Evolutionary conservation across 1,140 invertebrate species (phyloP).

Genomic region (Lepidurus apus): DNA sequence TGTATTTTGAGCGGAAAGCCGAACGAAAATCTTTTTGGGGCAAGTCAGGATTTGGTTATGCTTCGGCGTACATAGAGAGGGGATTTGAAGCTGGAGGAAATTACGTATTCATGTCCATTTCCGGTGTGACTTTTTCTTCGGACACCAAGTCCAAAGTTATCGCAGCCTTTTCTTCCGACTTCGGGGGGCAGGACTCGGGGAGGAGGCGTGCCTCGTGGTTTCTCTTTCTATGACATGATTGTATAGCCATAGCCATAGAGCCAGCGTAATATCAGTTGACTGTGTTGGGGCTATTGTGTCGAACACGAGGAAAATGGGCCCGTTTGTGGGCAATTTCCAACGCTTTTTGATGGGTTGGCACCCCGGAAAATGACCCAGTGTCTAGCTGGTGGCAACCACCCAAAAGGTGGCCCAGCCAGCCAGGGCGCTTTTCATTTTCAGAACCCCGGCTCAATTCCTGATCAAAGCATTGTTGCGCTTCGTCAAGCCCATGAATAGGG

Average conservation of each 20-base stretch:
- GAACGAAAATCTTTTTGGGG: too few species aligned
- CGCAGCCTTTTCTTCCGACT: conserved; percentile 1
- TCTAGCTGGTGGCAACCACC: neutral
- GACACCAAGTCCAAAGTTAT: neutral
- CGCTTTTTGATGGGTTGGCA: conserved; percentile 14
- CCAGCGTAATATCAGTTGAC: conserved; percentile 1
- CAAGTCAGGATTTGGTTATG: too few species aligned
- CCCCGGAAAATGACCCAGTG: conserved; percentile 8
- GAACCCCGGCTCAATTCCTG: conserved; percentile 8
- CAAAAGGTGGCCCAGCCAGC: neutral
- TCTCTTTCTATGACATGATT: conserved; percentile 7
- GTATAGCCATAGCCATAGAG: neutral
- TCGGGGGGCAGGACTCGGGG: neutral
- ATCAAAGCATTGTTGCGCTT: conserved; percentile 21
- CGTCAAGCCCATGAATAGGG: conserved; percentile 5
- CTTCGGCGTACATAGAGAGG: too few species aligned
- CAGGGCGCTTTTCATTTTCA: conserved; percentile 1
- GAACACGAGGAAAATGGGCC: conserved; percentile 12
- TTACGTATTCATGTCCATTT: neutral
- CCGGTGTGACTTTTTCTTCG: neutral
- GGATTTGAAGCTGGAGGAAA: neutral
- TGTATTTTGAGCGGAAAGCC: too few species aligned
- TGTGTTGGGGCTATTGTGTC: neutral
- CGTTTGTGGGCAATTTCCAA: conserved; percentile 21
- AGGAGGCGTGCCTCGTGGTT: neutral